A percentile compares a stretch with the other conserved stretches of the same genome.
Conservation (phyloP, 2,797 vertebrate species). For the Limosa lapponica region DNA sequence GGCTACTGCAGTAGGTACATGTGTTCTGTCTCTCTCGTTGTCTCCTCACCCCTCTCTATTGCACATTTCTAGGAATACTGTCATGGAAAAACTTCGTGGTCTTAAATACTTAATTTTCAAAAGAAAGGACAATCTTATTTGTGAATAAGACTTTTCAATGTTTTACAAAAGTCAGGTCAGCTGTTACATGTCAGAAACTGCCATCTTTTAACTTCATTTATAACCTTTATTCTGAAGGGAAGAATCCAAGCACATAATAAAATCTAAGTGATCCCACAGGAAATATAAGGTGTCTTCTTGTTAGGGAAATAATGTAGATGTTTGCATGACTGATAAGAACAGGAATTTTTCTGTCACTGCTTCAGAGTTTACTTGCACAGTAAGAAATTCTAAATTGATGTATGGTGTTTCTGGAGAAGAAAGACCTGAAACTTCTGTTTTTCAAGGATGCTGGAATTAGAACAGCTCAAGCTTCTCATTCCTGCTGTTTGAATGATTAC, state of each 20-base stretch:
- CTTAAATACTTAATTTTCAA: neutral
- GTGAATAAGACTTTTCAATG: neutral
- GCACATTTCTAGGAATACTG: neutral
- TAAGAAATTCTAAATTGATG: neutral
- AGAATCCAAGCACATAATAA: neutral
- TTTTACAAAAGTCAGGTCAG: neutral
- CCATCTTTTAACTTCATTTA: neutral
- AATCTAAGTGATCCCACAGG: neutral
- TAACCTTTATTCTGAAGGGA: neutral
- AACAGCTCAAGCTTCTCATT: neutral
- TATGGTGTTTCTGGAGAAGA: neutral
- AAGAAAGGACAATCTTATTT: neutral
- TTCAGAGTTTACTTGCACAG: neutral
- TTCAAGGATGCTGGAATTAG: neutral
- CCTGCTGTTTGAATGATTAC: neutral
- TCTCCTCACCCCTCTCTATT: neutral
- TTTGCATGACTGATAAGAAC: neutral
- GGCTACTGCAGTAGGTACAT: neutral
- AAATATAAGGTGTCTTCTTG: neutral
- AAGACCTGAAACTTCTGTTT: neutral
- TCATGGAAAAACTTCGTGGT: neutral
- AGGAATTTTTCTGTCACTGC: neutral
- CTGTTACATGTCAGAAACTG: neutral
- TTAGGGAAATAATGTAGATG: neutral
- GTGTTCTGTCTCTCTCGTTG: accelerated